Conservation (phyloP, 2,888 invertebrate genomes). For the Drosophila kokeensis region DNA sequence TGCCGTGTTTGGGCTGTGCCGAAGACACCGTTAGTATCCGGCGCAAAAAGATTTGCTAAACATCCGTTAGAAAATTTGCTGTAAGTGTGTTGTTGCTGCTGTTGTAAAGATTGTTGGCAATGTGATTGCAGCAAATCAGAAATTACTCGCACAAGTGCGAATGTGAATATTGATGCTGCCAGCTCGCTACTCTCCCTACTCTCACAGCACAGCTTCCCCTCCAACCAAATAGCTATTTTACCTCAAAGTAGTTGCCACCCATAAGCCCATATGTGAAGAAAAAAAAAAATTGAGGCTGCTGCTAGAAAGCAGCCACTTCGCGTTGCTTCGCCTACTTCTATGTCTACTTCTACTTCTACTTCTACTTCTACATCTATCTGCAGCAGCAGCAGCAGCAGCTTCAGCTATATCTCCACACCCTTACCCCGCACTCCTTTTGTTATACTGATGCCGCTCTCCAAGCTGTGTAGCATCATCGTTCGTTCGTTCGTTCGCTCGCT, state of each 20-base stretch:
- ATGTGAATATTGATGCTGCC: conserved; percentile 77
- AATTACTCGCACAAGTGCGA: conserved; percentile 80
- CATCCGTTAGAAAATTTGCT: conserved; percentile 71
- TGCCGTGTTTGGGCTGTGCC: conserved; percentile 33
- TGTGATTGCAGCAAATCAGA: conserved; percentile 77
- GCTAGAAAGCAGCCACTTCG: conserved; percentile 62
- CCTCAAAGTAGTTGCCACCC: conserved; percentile 39
- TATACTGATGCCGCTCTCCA: background rate
- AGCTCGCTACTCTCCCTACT: background rate
- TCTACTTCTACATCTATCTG: conserved; percentile 2
- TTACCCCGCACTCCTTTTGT: background rate
- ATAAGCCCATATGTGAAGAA: background rate
- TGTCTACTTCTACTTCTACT: background rate
- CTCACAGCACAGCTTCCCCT: background rate
- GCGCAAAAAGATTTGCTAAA: conserved; percentile 75
- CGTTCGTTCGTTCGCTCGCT: conserved; percentile 48
- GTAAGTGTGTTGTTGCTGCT: conserved; percentile 40
- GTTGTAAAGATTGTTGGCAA: conserved; percentile 62
- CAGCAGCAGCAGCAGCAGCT: conserved; percentile 14
- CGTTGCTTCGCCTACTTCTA: conserved; percentile 69
- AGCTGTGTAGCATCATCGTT: conserved; percentile 15
- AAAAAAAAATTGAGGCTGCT: conserved; percentile 2
- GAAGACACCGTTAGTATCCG: conserved; percentile 73
- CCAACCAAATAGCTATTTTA: background rate
- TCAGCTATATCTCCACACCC: background rate